Base-by-base conservation (phyloP, 1,140 invertebrate species). In the Olivierus martensii region DNA sequence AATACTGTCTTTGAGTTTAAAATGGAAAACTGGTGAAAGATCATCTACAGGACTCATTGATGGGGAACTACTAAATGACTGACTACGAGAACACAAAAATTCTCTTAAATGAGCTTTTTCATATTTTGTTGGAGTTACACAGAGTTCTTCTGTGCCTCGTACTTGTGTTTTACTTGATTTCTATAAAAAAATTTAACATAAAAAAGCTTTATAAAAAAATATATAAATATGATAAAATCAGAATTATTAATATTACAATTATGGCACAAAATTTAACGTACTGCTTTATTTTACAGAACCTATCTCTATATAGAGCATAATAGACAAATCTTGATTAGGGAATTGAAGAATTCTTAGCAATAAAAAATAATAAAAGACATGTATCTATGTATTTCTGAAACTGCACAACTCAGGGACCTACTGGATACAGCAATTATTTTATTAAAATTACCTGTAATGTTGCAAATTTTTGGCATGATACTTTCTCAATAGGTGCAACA, bases 91-190 rank as follows among this genome's bases (percentile, higher is more conserved):
- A 9, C 65, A 60, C 19, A 67, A 53, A 52, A 62, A 65, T 45
- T 66, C 63, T 41, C 59, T 59, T 46, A 66, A 56, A 21, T 66
- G 62, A 44, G 44, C 52, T 43, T 61, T 58, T 44, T 67, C 65
- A 41, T 63, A 62, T 18, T 69, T 63, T 34, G 65, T 66, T 15
- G 71, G 66, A 22, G 61, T 63, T n/a, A 67, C 38, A 41, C 68
- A 70, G 3, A 66, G 47, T 53, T 73, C 71, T 59, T 71, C 70
- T 36, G 62, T 65, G 11, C 70, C 71, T 21, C 70, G 62, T 5
- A 70, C 61, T 34, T 62, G 60, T 19, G 70, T 73, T 42, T 60
- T 61, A 37, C 62, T 61, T 0, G 55, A 52, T 39, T 55, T 46
- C 61, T 65, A 41, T 22, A 38, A 28, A 39, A 42, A 53, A 28